phyloP scores from a whole-genome alignment of 2,113 vertebrate species.

The Anhinga anhinga region DNA sequence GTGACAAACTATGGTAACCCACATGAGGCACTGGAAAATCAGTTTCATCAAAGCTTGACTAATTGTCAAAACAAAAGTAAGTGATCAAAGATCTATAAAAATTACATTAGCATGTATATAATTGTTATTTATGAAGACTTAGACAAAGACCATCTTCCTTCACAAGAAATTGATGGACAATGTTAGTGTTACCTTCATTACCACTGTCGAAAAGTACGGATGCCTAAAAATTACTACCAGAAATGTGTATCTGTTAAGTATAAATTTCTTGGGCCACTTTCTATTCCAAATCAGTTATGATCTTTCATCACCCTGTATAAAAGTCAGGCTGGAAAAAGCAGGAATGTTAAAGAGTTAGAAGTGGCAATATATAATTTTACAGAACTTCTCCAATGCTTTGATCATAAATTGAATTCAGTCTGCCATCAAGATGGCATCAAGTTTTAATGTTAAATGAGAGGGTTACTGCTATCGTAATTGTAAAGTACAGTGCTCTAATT shows the following conservation, averaged over 20 bases:
- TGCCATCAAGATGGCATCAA: slow-evolving; percentile 24
- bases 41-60: background rate
- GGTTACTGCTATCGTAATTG: background rate
- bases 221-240: background rate
- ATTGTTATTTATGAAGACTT: background rate
- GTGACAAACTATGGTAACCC: background rate
- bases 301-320: background rate
- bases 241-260: background rate
- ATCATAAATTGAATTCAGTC: slow-evolving; percentile 54
- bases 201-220: background rate
- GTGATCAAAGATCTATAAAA: background rate
- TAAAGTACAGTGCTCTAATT: background rate
- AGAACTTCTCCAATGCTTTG: slow-evolving; percentile 37
- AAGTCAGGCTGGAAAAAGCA: background rate
- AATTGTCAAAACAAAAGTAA: slow-evolving; percentile 1
- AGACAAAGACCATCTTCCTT: background rate
- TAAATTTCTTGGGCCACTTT: background rate
- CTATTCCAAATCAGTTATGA: slow-evolving; percentile 5
- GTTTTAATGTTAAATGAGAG: slow-evolving; percentile 30
- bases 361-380: slow-evolving; percentile 14
- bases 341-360: slow-evolving; percentile 13
- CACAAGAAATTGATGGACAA: background rate
- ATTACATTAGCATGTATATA: background rate
- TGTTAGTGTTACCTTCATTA: background rate
- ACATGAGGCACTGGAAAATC: background rate